phyloP scores from a whole-genome alignment of 2,113 vertebrate species.

The Aptenodytes patagonicus region DNA sequence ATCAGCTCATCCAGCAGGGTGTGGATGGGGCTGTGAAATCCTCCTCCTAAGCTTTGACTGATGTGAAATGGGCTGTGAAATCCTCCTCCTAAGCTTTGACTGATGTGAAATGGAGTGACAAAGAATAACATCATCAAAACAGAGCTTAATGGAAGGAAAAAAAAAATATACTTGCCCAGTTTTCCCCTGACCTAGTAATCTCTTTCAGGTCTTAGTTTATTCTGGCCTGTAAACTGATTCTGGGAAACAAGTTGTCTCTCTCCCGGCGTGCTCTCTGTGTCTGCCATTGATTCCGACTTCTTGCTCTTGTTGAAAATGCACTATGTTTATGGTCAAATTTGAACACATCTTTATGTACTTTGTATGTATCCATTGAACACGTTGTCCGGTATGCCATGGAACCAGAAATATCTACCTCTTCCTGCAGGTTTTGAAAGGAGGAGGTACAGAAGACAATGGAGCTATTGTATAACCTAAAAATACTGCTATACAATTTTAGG shows the following conservation, averaged over 20 bases:
- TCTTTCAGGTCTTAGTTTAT: neutral
- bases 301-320: neutral
- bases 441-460: neutral
- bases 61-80: neutral
- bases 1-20: neutral
- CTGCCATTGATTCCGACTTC: neutral
- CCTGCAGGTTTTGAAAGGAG: neutral
- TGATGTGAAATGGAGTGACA: neutral
- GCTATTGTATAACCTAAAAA: neutral
- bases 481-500: neutral
- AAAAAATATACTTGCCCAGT: neutral
- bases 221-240: neutral
- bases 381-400: neutral
- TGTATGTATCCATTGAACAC: neutral
- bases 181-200: neutral
- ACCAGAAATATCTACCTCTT: neutral
- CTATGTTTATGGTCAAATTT: neutral
- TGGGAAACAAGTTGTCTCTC: neutral
- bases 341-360: neutral
- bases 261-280: neutral
- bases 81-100: neutral
- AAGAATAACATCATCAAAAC: neutral
- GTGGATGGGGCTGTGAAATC: neutral
- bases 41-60: neutral
- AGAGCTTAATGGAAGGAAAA: neutral